A percentile compares a stretch with the other conserved stretches of the same genome.
These are phyloP conservation scores for Polia nebulosa DNA, from an alignment of 2,888 invertebrate genomes.

Conservation along the genomic window DNA sequence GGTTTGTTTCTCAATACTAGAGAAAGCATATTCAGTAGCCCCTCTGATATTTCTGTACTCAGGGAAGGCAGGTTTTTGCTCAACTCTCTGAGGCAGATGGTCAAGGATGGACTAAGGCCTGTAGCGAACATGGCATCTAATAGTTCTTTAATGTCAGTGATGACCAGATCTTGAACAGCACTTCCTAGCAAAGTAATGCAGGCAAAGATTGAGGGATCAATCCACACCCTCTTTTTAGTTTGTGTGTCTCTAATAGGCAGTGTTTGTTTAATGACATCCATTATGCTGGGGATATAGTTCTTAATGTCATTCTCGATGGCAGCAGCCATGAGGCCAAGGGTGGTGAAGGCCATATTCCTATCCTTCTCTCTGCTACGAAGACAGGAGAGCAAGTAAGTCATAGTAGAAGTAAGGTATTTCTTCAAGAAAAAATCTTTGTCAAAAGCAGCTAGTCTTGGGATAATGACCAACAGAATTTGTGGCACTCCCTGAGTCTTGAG, in stretches of 20 bases:
- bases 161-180: constrained; percentile 95
- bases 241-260: constrained; percentile 95
- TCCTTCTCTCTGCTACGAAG: constrained; percentile 96
- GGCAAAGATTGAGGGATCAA: constrained; percentile 97
- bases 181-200: constrained; percentile 98
- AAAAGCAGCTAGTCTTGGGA: constrained; percentile 98
- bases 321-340: constrained; percentile 97
- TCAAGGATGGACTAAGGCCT: constrained; percentile 97
- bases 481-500: constrained; percentile 96
- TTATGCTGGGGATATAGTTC: constrained; percentile 95
- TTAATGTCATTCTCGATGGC: constrained; percentile 96
- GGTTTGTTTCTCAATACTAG: constrained; percentile 97
- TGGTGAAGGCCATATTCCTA: constrained; percentile 96
- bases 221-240: constrained; percentile 93
- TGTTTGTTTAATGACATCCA: constrained; percentile 95
- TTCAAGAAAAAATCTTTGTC: constrained; percentile 95
- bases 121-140: constrained; percentile 98
- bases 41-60: constrained; percentile 97
- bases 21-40: constrained; percentile 97
- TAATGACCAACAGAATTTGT: constrained; percentile 95
- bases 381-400: constrained; percentile 94
- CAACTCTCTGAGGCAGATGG: constrained; percentile 97
- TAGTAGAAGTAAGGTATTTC: constrained; percentile 94
- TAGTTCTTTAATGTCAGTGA: constrained; percentile 95
- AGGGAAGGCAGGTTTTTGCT: constrained; percentile 96